phyloP scores from a whole-genome alignment of 2,888 invertebrate species.

The Plagodis dolabraria region DNA sequence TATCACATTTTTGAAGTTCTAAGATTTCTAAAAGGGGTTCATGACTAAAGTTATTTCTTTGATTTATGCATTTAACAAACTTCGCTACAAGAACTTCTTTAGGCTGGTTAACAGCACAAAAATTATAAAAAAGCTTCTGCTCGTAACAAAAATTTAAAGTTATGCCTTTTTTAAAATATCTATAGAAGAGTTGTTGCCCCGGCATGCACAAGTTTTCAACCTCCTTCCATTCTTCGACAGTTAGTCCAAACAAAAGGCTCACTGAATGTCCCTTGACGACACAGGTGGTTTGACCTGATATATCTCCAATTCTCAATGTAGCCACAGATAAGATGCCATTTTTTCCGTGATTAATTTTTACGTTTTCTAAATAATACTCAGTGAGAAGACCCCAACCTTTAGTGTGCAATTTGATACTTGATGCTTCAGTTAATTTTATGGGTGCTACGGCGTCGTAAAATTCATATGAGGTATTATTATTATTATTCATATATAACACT shows the following conservation, averaged over 20 bases:
- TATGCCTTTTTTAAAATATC: slow-evolving; percentile 74
- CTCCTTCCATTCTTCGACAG: slow-evolving; percentile 64
- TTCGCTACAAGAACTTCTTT: slow-evolving; percentile 61
- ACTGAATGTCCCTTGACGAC: slow-evolving; percentile 62
- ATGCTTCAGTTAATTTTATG: slow-evolving; percentile 66
- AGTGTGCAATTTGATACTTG: slow-evolving; percentile 53
- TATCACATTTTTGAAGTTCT: slow-evolving; percentile 62
- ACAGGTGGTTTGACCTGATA: slow-evolving; percentile 69
- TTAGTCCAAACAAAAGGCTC: slow-evolving; percentile 67
- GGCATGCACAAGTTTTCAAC: slow-evolving; percentile 63
- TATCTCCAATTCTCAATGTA: slow-evolving; percentile 66
- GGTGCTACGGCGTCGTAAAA: slow-evolving; percentile 56
- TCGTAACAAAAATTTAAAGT: slow-evolving; percentile 60
- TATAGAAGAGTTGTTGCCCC: slow-evolving; percentile 72
- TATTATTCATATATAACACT: slow-evolving; percentile 22
- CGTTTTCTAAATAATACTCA: slow-evolving; percentile 74
- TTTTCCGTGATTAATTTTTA: slow-evolving; percentile 65
- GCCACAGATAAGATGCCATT: slow-evolving; percentile 58
- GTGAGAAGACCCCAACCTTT: slow-evolving; percentile 70
- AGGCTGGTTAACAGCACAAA: slow-evolving; percentile 67
- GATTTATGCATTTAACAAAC: slow-evolving; percentile 64
- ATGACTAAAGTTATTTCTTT: slow-evolving; percentile 63
- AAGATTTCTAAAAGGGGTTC: slow-evolving; percentile 68
- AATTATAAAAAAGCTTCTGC: slow-evolving; percentile 77
- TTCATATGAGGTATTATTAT: slow-evolving; percentile 32